Evolutionary conservation across 2,888 invertebrate genomes (phyloP), one percentile per base, ranked within the genome.

Genomic region (Melanargia galathea): DNA sequence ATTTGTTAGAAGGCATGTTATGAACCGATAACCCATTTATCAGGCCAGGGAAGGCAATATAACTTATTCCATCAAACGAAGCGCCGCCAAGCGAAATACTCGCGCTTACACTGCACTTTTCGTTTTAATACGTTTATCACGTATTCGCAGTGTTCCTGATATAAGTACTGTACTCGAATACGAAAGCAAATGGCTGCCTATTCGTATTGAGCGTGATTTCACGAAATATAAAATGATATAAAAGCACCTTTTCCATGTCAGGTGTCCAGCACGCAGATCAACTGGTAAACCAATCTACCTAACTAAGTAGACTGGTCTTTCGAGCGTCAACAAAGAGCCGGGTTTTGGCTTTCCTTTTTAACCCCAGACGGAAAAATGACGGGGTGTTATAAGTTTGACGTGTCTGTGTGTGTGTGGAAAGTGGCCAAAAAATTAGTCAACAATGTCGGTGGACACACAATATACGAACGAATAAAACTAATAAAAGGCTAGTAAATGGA

Each of bases 1-100:
- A 56, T 45, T 30, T 2, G 6, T n/a, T n/a, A n/a, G 16, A 24
- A 16, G 51, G 22, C 52, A 48, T 60, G 8, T 26, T 26, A 33
- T 45, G 22, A 62, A 51, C 63, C 43, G 60, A 60, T 63, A 46
- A 48, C 40, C 43, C 79, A 82, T 84, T 83, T 83, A 84, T 84
- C 77, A 78, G 71, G 69, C 74, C 76, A 72, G 76, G 75, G 77
- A 80, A 79, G 75, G 77, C 79, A 79, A 83, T 84, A 83, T 83
- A 85, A 84, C 80, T 79, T 77, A 76, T 83, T 84, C 82, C 80
- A 83, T 84, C 81, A 82, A 84, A 71, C 62, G 56, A 55, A 62
- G 62, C 62, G 62, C 64, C 60, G 46, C 33, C 24, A 8, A 49
- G 60, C 58, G 51, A 54, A 63, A 65, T 54, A 63, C 66, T n/a